Evolutionary conservation across 2,797 vertebrate species (phyloP).

Genomic region (Brachymystax lenok): DNA sequence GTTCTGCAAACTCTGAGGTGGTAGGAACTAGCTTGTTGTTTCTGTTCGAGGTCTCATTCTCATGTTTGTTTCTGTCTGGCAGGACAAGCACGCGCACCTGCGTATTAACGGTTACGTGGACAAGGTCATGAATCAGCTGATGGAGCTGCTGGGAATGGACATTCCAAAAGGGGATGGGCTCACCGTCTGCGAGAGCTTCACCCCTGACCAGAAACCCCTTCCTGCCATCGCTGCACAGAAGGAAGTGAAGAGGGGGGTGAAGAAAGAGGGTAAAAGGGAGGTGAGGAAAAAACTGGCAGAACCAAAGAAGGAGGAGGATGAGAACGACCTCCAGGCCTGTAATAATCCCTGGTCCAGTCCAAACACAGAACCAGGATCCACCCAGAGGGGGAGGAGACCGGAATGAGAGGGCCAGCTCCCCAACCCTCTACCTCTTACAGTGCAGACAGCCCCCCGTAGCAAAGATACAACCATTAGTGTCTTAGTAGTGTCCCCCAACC

Average conservation of each 20-base stretch:
- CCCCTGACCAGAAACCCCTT: conserved; percentile 39
- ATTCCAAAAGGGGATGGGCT: conserved; percentile 88
- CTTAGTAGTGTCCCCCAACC: no score
- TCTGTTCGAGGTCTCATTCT: not conserved
- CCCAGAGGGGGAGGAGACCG: not conserved
- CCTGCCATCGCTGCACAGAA: conserved; percentile 26
- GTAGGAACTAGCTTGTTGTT: not conserved
- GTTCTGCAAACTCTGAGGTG: not conserved
- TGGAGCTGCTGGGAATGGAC: conserved; percentile 85
- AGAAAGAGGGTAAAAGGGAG: conserved; percentile 45
- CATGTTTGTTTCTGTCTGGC: accelerated
- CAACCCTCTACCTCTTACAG: conserved; percentile 17
- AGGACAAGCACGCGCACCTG: conserved; percentile 91
- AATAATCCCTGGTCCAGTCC: conserved; percentile 10
- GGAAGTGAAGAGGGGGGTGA: conserved; percentile 53
- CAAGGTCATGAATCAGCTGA: conserved; percentile 86
- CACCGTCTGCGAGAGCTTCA: conserved; percentile 73
- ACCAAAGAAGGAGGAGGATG: conserved; percentile 49
- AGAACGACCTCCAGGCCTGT: conserved; percentile 46
- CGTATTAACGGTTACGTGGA: conserved; percentile 90
- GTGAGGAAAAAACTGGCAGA: conserved; percentile 25
- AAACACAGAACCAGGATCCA: conserved; percentile 19
- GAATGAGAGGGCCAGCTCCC: conserved; percentile 6
- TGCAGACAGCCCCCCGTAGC: conserved; percentile 8
- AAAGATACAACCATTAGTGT: conserved; percentile 12